Evolutionary conservation across 2,113 vertebrate species (phyloP).

Genomic region (Salvelinus sp.): DNA sequence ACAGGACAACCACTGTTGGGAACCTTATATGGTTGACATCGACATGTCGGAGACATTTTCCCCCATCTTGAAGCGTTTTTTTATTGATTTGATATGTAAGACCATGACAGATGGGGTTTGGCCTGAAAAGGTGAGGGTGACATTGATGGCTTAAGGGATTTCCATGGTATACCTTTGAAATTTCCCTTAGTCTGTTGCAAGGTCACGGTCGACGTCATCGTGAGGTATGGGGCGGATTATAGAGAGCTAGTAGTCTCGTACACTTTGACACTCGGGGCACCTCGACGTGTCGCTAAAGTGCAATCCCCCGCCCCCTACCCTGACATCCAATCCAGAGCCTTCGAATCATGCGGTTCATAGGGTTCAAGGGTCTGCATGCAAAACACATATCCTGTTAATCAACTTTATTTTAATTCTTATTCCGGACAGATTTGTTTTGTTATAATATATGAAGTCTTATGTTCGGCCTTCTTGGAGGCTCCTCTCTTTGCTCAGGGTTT

Average conservation of each 20-base stretch:
- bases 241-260: neutral
- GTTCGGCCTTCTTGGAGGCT: slow-evolving; percentile 36
- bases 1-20: neutral
- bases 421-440: slow-evolving; percentile 14
- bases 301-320: neutral
- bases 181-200: neutral
- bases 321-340: slow-evolving; percentile 13
- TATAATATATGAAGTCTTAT: slow-evolving; percentile 41
- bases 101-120: neutral
- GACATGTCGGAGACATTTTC: neutral
- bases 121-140: neutral
- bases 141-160: neutral
- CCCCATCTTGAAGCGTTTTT: neutral
- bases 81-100: neutral
- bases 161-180: neutral
- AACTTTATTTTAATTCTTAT: slow-evolving; percentile 8
- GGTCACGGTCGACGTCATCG: neutral
- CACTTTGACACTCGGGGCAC: neutral
- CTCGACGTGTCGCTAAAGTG: neutral
- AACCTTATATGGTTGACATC: neutral
- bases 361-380: neutral
- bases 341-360: neutral
- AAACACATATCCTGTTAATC: slow-evolving; percentile 32
- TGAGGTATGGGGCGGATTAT: neutral
- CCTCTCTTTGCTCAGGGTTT: slow-evolving; percentile 70